A percentile compares a stretch with the other conserved stretches of the same genome.
These are phyloP conservation scores for Drosophila neocordata DNA, from an alignment of 1,140 invertebrate genomes.

Conservation along the genomic window DNA sequence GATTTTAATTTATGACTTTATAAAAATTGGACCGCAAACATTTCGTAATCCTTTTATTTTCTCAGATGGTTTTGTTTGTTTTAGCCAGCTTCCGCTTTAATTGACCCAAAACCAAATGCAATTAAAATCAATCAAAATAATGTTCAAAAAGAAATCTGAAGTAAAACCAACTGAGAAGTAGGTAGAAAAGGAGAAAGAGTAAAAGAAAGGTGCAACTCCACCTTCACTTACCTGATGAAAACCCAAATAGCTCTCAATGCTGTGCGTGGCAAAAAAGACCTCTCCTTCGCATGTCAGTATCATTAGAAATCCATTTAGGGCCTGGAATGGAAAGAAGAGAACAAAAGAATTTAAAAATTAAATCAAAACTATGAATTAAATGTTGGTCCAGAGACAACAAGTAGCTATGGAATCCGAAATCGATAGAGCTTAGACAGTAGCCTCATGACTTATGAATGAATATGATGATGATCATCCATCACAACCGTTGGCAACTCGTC, in stretches of 20 bases:
- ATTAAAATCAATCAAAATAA: slow-evolving; percentile 77
- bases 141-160: slow-evolving; percentile 1
- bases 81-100: slow-evolving; percentile 39
- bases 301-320: slow-evolving; percentile 99
- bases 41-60: slow-evolving; percentile 11
- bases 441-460: slow-evolving; percentile 37
- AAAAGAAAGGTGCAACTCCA: neutral
- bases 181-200: neutral
- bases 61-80: slow-evolving; percentile 4
- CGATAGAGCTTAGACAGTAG: slow-evolving; percentile 37
- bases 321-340: slow-evolving; percentile 87
- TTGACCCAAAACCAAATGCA: slow-evolving; percentile 59
- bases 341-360: slow-evolving; percentile 55
- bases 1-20: slow-evolving; percentile 76
- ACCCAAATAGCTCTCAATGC: slow-evolving; percentile 99
- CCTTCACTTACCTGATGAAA: slow-evolving; percentile 96
- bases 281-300: slow-evolving; percentile 99
- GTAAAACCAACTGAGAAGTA: no score
- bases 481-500: slow-evolving; percentile 7
- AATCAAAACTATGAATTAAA: slow-evolving; percentile 81
- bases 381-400: slow-evolving; percentile 39
- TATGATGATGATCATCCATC: slow-evolving; percentile 1
- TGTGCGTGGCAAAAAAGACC: slow-evolving; percentile 99
- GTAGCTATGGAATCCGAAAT: slow-evolving; percentile 35
- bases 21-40: slow-evolving; percentile 12